A percentile compares a stretch with the other conserved stretches of the same genome.
These are phyloP conservation scores for Drosophila carrolli DNA, from an alignment of 1,140 invertebrate species.

Conservation along the genomic window DNA sequence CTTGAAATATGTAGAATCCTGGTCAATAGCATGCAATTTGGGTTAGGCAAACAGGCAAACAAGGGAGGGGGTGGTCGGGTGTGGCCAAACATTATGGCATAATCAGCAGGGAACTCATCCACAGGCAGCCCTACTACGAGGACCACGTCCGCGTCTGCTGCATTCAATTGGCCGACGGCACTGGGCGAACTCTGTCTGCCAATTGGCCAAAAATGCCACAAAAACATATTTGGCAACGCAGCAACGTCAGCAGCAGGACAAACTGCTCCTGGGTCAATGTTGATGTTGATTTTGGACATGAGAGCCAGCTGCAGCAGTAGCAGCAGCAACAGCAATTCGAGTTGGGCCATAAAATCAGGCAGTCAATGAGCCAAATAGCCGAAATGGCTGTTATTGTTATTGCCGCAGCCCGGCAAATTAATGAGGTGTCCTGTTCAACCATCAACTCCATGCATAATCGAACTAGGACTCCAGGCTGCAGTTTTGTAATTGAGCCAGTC, in stretches of 20 bases:
- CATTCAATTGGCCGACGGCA: slow-evolving; percentile 64
- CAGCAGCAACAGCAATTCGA: background rate
- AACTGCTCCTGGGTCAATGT: slow-evolving; percentile 72
- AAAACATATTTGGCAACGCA: slow-evolving; percentile 76
- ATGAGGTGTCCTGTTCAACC: slow-evolving; percentile 69
- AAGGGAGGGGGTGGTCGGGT: slow-evolving; percentile 1
- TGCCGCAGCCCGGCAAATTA: slow-evolving; percentile 70
- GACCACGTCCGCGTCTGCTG: slow-evolving; percentile 49
- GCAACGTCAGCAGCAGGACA: slow-evolving; percentile 26
- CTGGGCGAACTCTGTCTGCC: slow-evolving; percentile 45
- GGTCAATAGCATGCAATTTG: slow-evolving; percentile 78
- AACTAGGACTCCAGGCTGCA: slow-evolving; percentile 17
- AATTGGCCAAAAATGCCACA: slow-evolving; percentile 81
- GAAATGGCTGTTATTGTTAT: slow-evolving; percentile 77
- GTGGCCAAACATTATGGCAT: slow-evolving; percentile 75
- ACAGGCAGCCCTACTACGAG: slow-evolving; percentile 7
- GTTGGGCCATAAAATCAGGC: slow-evolving; percentile 70
- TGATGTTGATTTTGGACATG: slow-evolving; percentile 67
- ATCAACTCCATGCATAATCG: slow-evolving; percentile 41
- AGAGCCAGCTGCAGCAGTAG: slow-evolving; percentile 16
- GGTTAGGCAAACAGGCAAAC: slow-evolving; percentile 74
- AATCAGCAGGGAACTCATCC: slow-evolving; percentile 55
- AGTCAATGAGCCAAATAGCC: slow-evolving; percentile 78
- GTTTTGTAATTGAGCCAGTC: slow-evolving; percentile 52
- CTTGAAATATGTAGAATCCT: slow-evolving; percentile 69